phyloP scores from a whole-genome alignment of 2,888 invertebrate genomes.

The Mythimna pallens region DNA sequence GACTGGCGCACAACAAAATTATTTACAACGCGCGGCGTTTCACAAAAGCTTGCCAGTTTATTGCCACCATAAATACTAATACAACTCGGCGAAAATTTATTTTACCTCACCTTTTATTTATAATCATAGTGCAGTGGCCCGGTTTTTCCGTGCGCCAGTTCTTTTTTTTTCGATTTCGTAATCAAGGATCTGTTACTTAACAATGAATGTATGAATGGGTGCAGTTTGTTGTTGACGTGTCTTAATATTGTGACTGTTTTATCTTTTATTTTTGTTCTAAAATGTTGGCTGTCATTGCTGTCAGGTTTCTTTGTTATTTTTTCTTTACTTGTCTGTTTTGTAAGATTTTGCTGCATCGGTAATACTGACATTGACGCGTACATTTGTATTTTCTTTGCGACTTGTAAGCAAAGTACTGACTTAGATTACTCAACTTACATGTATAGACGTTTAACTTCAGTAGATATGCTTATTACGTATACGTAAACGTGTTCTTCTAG shows the following conservation, averaged over 20 bases:
- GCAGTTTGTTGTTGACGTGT: conserved; percentile 45
- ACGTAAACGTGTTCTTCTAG: conserved; percentile 24
- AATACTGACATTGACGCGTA: neutral
- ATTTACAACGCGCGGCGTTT: conserved; percentile 88
- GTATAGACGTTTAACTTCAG: too few relatives aligned
- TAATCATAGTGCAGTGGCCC: conserved; percentile 79
- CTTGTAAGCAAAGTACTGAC: neutral
- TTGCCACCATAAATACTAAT: conserved; percentile 89
- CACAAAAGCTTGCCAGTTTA: conserved; percentile 87
- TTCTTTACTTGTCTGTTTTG: neutral
- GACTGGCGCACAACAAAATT: conserved; percentile 86
- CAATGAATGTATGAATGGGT: conserved; percentile 51
- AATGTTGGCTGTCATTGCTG: conserved; percentile 7
- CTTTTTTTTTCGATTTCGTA: conserved; percentile 58
- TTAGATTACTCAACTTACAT: neutral
- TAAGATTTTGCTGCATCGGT: neutral
- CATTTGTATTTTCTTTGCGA: neutral
- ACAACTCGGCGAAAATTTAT: conserved; percentile 88
- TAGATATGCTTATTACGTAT: neutral
- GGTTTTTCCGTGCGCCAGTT: conserved; percentile 73
- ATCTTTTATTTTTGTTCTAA: conserved; percentile 39
- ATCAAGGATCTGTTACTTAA: conserved; percentile 52
- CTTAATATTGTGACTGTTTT: conserved; percentile 54
- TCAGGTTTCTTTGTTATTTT: conserved; percentile 4
- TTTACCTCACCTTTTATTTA: conserved; percentile 88